Evolutionary conservation across 2,888 invertebrate species (phyloP).

Genomic region (Halictus quadricinctus): DNA sequence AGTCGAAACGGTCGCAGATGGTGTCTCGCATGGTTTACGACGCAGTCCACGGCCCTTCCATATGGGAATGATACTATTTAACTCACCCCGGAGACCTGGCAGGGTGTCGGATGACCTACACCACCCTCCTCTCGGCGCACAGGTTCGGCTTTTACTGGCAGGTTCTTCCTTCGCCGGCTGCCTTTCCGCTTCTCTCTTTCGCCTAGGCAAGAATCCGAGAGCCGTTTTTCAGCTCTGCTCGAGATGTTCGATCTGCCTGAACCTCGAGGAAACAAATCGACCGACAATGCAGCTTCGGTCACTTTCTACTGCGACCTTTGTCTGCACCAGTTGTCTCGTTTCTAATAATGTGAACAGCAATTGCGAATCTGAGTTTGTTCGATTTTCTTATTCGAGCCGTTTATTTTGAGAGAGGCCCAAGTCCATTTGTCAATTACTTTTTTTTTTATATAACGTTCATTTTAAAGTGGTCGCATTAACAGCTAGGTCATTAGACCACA

Average conservation of each 20-base stretch:
- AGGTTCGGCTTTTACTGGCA: conserved; percentile 56
- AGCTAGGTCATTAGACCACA: too few species aligned
- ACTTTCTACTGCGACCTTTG: too few species aligned
- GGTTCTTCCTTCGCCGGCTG: conserved; percentile 31
- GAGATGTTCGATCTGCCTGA: background rate
- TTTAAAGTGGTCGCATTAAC: too few species aligned
- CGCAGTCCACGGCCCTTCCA: conserved; percentile 67
- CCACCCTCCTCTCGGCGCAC: conserved; percentile 38
- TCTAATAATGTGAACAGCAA: too few species aligned
- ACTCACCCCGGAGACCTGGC: conserved; percentile 65
- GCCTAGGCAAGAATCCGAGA: background rate
- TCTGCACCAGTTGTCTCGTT: too few species aligned
- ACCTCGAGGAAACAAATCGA: background rate
- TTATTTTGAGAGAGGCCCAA: too few species aligned
- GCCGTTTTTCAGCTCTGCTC: background rate
- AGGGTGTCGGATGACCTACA: conserved; percentile 68
- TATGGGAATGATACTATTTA: conserved; percentile 73
- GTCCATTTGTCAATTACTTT: too few species aligned
- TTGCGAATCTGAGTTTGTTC: too few species aligned
- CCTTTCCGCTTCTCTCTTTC: conserved; percentile 3
- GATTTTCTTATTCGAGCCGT: too few species aligned
- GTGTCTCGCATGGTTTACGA: conserved; percentile 74
- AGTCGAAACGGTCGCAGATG: conserved; percentile 72
- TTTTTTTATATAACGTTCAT: too few species aligned
- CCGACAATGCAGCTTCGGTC: background rate